Evolutionary conservation across 2,888 invertebrate species (phyloP).

Genomic region (Cephonodes hylas): DNA sequence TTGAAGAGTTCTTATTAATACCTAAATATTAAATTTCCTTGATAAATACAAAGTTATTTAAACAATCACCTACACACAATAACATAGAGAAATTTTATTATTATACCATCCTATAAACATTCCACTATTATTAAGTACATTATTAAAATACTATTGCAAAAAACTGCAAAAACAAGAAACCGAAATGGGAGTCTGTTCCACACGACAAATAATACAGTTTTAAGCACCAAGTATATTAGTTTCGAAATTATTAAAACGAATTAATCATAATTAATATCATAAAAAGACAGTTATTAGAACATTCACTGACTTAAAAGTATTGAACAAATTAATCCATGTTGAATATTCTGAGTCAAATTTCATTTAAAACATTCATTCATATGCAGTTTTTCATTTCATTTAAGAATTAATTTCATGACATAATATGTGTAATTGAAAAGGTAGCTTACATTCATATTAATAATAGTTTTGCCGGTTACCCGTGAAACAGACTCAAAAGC

Average conservation of each 20-base stretch:
- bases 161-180: background rate
- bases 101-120: constrained; percentile 4
- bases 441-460: no score
- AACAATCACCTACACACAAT: background rate
- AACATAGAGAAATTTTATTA: background rate
- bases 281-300: no score
- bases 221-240: background rate
- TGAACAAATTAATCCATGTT: no score
- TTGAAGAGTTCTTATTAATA: background rate
- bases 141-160: background rate
- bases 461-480: background rate
- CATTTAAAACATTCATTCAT: no score
- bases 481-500: constrained; percentile 1
- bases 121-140: constrained; percentile 4
- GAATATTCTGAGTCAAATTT: no score
- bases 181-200: background rate
- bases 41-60: constrained; percentile 5
- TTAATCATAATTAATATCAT: no score
- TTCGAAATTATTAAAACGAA: no score
- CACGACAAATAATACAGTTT: background rate
- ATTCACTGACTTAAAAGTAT: no score
- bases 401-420: no score
- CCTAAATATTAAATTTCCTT: background rate
- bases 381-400: no score
- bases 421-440: no score